Conservation (phyloP, 2,888 invertebrate genomes). For the Pandemis cinnamomeana region DNA sequence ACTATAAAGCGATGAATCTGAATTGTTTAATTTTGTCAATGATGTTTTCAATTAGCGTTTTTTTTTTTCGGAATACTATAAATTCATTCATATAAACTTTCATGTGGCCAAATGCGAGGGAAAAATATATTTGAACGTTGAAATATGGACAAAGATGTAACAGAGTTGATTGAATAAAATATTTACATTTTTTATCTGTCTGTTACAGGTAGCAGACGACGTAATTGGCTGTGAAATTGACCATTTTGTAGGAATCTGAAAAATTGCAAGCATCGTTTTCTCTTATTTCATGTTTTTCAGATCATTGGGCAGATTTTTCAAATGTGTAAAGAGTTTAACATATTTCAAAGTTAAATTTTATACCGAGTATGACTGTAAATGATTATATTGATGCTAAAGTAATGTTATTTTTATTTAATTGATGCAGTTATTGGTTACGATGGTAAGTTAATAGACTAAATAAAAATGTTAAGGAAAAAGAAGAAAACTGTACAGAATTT, state of each 20-base stretch:
- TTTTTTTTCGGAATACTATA: background rate
- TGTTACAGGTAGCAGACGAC: constrained; percentile 69
- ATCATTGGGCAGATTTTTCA: background rate
- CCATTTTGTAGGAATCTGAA: constrained; percentile 43
- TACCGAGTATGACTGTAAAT: background rate
- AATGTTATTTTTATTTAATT: background rate
- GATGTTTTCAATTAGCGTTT: background rate
- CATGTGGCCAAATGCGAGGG: background rate
- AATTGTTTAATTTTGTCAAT: background rate
- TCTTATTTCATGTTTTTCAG: constrained; percentile 1
- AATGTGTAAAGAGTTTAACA: background rate
- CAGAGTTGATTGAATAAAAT: background rate
- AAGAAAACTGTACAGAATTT: constrained; percentile 15
- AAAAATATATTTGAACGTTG: background rate
- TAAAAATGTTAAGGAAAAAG: constrained; percentile 14
- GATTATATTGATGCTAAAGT: background rate
- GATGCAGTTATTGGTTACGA: background rate
- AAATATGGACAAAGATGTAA: background rate
- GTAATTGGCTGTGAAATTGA: constrained; percentile 56
- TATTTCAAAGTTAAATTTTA: background rate
- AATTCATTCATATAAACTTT: background rate
- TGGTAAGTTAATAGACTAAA: background rate
- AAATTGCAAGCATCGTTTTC: background rate
- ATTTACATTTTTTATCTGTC: constrained; percentile 41
- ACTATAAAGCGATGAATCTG: background rate